A percentile compares a stretch with the other conserved stretches of the same genome.
phyloP scores from a whole-genome alignment of 2,888 invertebrate species.

The Colostygia pectinataria region DNA sequence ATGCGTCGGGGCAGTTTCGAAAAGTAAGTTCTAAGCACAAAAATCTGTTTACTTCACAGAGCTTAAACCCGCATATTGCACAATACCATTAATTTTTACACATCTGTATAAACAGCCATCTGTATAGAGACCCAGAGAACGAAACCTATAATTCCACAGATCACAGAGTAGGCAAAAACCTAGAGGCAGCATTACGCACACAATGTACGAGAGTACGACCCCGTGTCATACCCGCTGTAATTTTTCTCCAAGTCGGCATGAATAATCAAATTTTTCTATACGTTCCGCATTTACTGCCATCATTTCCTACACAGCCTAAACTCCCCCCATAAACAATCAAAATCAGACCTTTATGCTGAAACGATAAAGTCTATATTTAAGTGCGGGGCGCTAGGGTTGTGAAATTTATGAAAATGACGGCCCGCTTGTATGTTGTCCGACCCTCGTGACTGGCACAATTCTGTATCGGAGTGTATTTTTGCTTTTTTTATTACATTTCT shows the following conservation, averaged over 20 bases:
- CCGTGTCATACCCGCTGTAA: conserved; percentile 68
- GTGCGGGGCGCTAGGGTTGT: conserved; percentile 57
- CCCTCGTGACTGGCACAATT: conserved; percentile 80
- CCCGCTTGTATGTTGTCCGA: conserved; percentile 50
- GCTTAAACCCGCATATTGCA: too few species aligned
- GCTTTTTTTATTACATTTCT: conserved; percentile 71
- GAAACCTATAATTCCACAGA: conserved; percentile 5
- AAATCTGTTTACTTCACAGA: too few species aligned
- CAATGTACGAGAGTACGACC: conserved; percentile 17
- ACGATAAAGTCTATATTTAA: conserved; percentile 61
- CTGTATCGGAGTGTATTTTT: conserved; percentile 73
- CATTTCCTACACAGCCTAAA: conserved; percentile 43
- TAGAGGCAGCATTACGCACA: conserved; percentile 11
- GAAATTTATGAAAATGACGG: conserved; percentile 76
- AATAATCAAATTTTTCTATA: conserved; percentile 82
- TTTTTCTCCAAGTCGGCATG: conserved; percentile 78
- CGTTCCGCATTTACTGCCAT: conserved; percentile 73
- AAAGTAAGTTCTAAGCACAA: too few species aligned
- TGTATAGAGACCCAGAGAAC: neutral
- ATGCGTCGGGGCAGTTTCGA: too few species aligned
- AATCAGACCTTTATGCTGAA: conserved; percentile 56
- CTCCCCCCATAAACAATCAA: conserved; percentile 47
- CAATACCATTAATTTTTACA: neutral
- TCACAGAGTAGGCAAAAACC: conserved; percentile 17
- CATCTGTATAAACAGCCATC: too few species aligned